Evolutionary conservation across 2,797 vertebrate species (phyloP), one percentile per base, ranked within the genome.

Genomic region (Gymnoscopelus braueri): DNA sequence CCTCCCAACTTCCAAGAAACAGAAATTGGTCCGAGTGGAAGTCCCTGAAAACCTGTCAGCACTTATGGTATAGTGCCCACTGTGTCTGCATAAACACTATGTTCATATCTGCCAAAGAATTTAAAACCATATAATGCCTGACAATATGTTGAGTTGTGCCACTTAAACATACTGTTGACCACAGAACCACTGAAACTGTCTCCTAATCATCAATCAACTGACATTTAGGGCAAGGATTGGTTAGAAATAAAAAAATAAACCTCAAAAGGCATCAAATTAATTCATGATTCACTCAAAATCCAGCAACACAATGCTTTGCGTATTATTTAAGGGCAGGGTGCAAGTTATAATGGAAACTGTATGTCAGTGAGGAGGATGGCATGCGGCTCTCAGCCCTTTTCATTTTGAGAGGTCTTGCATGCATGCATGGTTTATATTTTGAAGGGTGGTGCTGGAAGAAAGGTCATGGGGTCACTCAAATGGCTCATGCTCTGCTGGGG

Each of bases 201-300:
- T 75, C 59, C 78, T 78, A 77, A 84, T 84, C 59, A 79, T 60
- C 61, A 54, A 58, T 65, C 59, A 57, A 35, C 47, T 63, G 74
- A 74, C 70, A 61, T 63, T 44, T 35, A 68, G 55, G 47, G 15
- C 55, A 63, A 60, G 24, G 61, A 69, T 64, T 71, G 77, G 35
- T 13, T 58, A 68, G 29, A 85, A 80, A 87, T 81, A 81, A 83
- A 86, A 80, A 83, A 82, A 84, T 10, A 86, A 81, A 83, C 73
- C 65, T 53, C 12, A 57, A 35, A 67, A 64, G 48, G 72, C 71
- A 65, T 79, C 69, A 78, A 78, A 81, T 74, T 70, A 74, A 69
- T 77, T 71, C 63, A 75, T 62, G 63, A 79, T 71, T 84, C 59
- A 77, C 71, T 67, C 70, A 71, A 26, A 76, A 84, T 32, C 53